Base-by-base conservation (phyloP, 1,140 invertebrate genomes). In the Brachionus calyciflorus region DNA sequence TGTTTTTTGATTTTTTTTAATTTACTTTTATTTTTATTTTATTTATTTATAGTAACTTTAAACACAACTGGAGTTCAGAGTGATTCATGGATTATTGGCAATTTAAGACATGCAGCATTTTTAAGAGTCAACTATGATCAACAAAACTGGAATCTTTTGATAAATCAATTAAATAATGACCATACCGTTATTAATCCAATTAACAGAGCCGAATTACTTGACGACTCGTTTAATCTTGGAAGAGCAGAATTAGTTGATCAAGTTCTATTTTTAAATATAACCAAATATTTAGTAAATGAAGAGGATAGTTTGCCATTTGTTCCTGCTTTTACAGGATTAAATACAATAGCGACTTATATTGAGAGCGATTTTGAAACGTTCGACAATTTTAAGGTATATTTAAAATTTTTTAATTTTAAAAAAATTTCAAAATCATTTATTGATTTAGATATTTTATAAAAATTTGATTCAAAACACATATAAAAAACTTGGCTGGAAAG, bases 81-180 rank as follows among this genome's bases (percentile, higher is more conserved):
- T 55, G 21, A 49, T 19, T 70, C 65, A 30, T 1, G 73, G 73
- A 57, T 94, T 49, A 93, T 93, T 84, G 90, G 90, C 26, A 94
- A 94, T 83, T 87, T 91, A n/a, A 91, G 92, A 80, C 90, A 92
- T 83, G 89, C 89, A 19, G 92, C 92, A 2, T 93, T 93, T 81
- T 94, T 93, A 82, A 87, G 93, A 26, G 92, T 94, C 0, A 90
- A 91, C 76, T 95, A 94, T 82, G 90, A 92, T 33, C 87, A 89
- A 1, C 86, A 88, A 0, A 90, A 90, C 83, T 94, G 92, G 92
- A 82, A 76, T 17, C 80, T 91, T 24, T 87, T 92, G 12, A 89
- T 55, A n/a, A 17, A 76, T 5, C 73, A 76, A 17, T 77, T 80
- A n/a, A 48, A 77, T n/a, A n/a, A 7, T 10, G 77, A 80, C 76